A percentile compares a stretch with the other conserved stretches of the same genome.
Conservation (phyloP, 2,888 invertebrate species). For the Lepidonotus clava region DNA sequence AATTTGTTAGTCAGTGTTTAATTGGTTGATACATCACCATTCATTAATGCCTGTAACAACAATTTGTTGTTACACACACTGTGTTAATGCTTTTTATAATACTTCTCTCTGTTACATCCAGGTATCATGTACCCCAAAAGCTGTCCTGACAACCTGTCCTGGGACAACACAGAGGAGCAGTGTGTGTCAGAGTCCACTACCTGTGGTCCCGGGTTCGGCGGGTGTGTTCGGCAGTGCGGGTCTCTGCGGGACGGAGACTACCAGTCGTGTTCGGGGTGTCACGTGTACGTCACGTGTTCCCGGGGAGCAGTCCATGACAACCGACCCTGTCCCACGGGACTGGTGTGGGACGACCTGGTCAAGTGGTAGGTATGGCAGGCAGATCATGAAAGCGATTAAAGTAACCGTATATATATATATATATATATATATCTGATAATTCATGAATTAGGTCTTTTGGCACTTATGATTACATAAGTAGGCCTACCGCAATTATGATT, state of each 20-base stretch:
- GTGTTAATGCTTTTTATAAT: background rate
- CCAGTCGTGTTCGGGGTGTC: constrained; percentile 44
- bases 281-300: constrained; percentile 20
- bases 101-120: background rate
- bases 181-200: background rate
- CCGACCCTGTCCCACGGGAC: constrained; percentile 66
- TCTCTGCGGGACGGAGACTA: constrained; percentile 29
- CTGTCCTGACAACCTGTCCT: background rate
- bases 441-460: too few species aligned
- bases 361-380: too few species aligned
- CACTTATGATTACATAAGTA: too few species aligned
- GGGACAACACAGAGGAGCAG: constrained; percentile 11
- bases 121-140: background rate
- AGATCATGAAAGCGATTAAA: too few species aligned
- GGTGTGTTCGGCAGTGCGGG: constrained; percentile 13
- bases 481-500: too few species aligned
- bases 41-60: too few species aligned
- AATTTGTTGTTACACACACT: background rate
- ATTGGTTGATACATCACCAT: too few species aligned
- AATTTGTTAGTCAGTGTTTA: too few species aligned
- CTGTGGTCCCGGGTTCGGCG: constrained; percentile 32
- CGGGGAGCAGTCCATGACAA: constrained; percentile 55
- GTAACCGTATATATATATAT: too few species aligned
- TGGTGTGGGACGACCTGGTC: constrained; percentile 67
- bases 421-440: too few species aligned